Conservation (phyloP, 1,140 invertebrate species). For the Drosophila fuyamai region DNA sequence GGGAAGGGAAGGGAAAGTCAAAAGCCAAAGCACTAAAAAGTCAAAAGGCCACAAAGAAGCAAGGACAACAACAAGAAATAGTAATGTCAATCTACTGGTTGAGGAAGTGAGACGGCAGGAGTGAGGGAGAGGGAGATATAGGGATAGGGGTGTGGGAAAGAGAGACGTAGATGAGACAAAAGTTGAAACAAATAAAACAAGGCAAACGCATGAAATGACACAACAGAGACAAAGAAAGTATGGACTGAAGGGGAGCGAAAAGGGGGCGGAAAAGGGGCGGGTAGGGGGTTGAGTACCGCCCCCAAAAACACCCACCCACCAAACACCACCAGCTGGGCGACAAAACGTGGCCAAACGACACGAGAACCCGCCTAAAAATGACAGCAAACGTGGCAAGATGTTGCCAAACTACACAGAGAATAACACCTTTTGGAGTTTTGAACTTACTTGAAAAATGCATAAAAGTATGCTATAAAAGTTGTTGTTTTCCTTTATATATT, state of each 20-base stretch:
- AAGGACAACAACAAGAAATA: constrained; percentile 52
- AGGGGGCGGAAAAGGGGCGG: background rate
- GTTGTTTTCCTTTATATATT: too few relatives aligned
- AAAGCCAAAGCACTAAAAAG: constrained; percentile 76
- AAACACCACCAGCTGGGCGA: constrained; percentile 17
- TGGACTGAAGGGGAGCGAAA: background rate
- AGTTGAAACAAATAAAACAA: constrained; percentile 79
- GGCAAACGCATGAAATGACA: constrained; percentile 71
- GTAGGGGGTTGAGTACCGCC: background rate
- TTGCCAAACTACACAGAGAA: constrained; percentile 1
- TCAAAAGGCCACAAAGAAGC: constrained; percentile 66
- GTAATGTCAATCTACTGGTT: constrained; percentile 60
- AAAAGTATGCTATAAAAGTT: too few relatives aligned
- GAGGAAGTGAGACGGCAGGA: background rate
- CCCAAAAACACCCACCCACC: constrained; percentile 1
- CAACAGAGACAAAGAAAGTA: constrained; percentile 45
- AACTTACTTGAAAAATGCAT: too few relatives aligned
- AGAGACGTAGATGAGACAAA: constrained; percentile 60
- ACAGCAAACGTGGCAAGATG: constrained; percentile 54
- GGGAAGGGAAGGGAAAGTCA: constrained; percentile 53
- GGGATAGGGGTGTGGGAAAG: background rate
- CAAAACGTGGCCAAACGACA: constrained; percentile 57
- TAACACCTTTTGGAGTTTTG: too few relatives aligned
- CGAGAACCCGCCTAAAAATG: constrained; percentile 50
- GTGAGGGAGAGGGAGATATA: background rate